Evolutionary conservation across 2,797 vertebrate species (phyloP).

Genomic region (Alcedo atthis): DNA sequence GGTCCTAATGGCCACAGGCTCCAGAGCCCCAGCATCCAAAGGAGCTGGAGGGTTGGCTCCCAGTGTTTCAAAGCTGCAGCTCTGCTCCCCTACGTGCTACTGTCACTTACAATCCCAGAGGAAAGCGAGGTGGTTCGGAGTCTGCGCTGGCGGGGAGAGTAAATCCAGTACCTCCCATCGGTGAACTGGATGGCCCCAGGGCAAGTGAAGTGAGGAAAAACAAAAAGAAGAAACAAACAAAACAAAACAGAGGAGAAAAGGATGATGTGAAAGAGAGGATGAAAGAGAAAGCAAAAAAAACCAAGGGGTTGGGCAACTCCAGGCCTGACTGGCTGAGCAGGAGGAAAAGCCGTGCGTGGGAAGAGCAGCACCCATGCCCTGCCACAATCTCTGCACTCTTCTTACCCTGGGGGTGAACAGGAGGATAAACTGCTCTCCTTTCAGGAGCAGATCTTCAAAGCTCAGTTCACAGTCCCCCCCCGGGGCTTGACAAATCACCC

Average conservation of each 20-base stretch:
- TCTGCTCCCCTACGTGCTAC: constrained; percentile 37
- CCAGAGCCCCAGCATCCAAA: background rate
- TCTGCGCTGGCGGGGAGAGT: constrained; percentile 85
- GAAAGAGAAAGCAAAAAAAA: constrained; percentile 23
- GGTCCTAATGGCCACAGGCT: background rate
- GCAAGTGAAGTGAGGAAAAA: constrained; percentile 57
- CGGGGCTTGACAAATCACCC: background rate
- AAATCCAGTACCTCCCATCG: constrained; percentile 93
- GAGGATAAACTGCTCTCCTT: background rate
- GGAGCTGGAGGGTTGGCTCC: constrained; percentile 12
- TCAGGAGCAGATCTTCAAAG: background rate
- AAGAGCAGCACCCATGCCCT: background rate
- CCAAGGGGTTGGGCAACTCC: background rate
- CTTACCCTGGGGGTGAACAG: background rate
- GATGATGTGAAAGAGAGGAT: constrained; percentile 40
- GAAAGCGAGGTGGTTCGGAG: constrained; percentile 75
- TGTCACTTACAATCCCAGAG: constrained; percentile 82
- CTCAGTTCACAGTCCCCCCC: background rate
- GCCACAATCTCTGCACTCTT: background rate
- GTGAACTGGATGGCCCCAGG: constrained; percentile 83
- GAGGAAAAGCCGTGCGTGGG: constrained; percentile 3
- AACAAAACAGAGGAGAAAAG: constrained; percentile 67
- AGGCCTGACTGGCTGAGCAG: background rate
- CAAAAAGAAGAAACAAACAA: constrained; percentile 53
- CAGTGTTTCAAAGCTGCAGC: constrained; percentile 64